These are phyloP conservation scores for Catostylus mosaicus DNA, from an alignment of 30 jellyfish, hydroid and myxozoan species.

Conservation along the genomic window DNA sequence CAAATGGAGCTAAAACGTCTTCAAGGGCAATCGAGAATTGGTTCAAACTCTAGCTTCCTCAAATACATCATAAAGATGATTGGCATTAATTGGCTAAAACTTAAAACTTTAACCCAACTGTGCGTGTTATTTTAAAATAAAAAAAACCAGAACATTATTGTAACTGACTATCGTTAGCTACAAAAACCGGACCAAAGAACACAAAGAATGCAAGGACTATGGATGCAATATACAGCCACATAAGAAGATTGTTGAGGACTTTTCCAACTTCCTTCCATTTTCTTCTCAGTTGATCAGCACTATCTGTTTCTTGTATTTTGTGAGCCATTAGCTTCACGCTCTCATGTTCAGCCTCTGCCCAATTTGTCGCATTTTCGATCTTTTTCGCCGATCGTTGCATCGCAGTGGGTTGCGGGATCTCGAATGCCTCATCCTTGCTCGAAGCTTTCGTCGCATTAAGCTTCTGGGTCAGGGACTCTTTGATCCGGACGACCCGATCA, in stretches of 20 bases:
- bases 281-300: slow-evolving; percentile 27
- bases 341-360: slow-evolving; percentile 67
- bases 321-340: slow-evolving; percentile 76
- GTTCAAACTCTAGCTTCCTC: no score
- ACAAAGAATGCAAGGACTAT: slow-evolving; percentile 53
- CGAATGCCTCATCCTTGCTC: neutral
- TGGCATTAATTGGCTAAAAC: no score
- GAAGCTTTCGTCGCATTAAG: slow-evolving; percentile 1
- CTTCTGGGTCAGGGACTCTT: slow-evolving; percentile 29
- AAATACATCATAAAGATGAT: no score
- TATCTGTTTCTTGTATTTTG: slow-evolving; percentile 49
- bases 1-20: no score
- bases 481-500: slow-evolving; percentile 39
- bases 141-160: neutral
- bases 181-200: slow-evolving; percentile 60
- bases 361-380: slow-evolving; percentile 40
- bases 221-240: slow-evolving; percentile 70
- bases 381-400: slow-evolving; percentile 37
- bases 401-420: slow-evolving; percentile 22
- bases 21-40: no score
- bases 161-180: neutral
- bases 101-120: no score
- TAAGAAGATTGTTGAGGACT: slow-evolving; percentile 61
- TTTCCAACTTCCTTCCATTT: slow-evolving; percentile 80
- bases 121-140: no score